These are phyloP conservation scores for Oscheius sp. DNA, from an alignment of 2,888 invertebrate genomes.

Conservation along the genomic window DNA sequence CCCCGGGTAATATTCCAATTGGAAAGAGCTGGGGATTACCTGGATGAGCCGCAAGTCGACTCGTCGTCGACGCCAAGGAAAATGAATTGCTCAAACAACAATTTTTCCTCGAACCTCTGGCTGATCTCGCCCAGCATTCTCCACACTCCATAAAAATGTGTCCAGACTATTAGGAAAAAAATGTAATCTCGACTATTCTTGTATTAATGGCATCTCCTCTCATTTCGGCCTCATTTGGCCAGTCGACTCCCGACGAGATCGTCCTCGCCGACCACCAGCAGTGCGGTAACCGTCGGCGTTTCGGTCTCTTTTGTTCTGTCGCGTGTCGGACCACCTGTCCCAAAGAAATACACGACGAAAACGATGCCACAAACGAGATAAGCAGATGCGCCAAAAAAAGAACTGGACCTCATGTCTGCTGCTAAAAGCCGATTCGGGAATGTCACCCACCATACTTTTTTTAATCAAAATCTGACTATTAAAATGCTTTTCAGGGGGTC, in stretches of 20 bases:
- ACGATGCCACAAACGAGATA: slow-evolving; percentile 30
- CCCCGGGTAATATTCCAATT: too few species aligned
- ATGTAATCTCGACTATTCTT: not conserved
- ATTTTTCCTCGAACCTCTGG: too few species aligned
- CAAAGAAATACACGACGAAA: not conserved
- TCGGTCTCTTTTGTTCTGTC: slow-evolving; percentile 1
- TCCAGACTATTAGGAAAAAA: too few species aligned
- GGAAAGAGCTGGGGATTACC: too few species aligned
- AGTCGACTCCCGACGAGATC: not conserved
- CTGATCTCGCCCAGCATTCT: too few species aligned
- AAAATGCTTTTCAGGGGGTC: not conserved
- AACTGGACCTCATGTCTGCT: not conserved
- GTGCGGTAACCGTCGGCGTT: slow-evolving; percentile 2
- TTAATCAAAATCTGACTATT: not conserved
- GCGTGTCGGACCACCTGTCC: slow-evolving; percentile 23
- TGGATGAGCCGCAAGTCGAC: too few species aligned
- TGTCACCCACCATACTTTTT: not conserved
- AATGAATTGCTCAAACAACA: too few species aligned
- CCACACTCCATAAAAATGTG: too few species aligned
- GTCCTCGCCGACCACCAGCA: not conserved
- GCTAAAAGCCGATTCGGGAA: not conserved
- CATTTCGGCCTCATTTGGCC: too few species aligned
- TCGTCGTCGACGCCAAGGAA: too few species aligned
- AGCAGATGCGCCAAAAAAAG: slow-evolving; percentile 10
- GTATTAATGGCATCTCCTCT: not conserved